Conservation (phyloP, 2,113 vertebrate genomes). For the Hippocampus comes region DNA sequence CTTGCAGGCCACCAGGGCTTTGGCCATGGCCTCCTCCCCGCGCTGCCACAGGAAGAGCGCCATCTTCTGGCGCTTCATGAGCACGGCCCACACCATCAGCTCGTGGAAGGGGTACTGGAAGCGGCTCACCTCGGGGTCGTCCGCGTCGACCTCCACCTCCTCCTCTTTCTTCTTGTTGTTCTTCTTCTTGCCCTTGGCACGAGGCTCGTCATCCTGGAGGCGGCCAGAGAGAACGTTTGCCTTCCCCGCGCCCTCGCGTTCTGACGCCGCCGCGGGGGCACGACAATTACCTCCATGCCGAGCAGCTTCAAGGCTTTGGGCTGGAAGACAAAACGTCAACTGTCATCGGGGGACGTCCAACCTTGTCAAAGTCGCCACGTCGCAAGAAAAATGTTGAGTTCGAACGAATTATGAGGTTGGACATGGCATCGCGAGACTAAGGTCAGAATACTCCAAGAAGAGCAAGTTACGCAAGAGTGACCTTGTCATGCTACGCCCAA, state of each 20-base stretch:
- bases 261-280: too few relatives aligned
- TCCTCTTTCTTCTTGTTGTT: slow-evolving; percentile 94
- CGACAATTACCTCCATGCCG: slow-evolving; percentile 88
- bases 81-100: slow-evolving; percentile 95
- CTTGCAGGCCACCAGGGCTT: slow-evolving; percentile 94
- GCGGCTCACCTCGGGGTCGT: slow-evolving; percentile 88
- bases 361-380: too few relatives aligned
- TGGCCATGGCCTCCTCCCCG: slow-evolving; percentile 94
- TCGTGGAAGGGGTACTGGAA: slow-evolving; percentile 94
- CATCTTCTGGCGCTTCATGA: slow-evolving; percentile 96
- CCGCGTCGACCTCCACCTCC: slow-evolving; percentile 86
- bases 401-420: too few relatives aligned
- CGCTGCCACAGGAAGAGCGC: slow-evolving; percentile 93
- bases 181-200: slow-evolving; percentile 80
- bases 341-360: too few relatives aligned
- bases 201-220: slow-evolving; percentile 87
- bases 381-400: too few relatives aligned
- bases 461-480: too few relatives aligned
- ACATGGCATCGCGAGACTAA: too few relatives aligned
- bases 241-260: too few relatives aligned
- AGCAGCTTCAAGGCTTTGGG: slow-evolving; percentile 96
- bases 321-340: slow-evolving; percentile 60
- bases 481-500: too few relatives aligned
- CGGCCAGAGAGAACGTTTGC: neutral
- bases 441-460: too few relatives aligned